Conservation (phyloP, 1,140 invertebrate genomes). For the Grapholita molesta region DNA sequence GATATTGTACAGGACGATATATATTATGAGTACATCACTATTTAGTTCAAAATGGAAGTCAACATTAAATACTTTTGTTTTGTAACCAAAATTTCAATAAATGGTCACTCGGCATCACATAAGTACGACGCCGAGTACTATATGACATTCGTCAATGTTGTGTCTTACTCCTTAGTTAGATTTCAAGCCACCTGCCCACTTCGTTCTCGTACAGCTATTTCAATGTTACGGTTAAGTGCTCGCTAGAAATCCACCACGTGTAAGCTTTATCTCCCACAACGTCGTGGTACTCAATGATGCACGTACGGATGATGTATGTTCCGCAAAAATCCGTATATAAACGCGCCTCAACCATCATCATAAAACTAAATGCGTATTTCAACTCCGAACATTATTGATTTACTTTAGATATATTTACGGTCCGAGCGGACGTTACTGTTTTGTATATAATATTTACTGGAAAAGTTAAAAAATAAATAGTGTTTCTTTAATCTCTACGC, state of each 20-base stretch:
- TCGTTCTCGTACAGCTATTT: neutral
- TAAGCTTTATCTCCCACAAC: neutral
- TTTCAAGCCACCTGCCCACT: neutral
- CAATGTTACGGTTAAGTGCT: neutral
- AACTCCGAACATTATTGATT: constrained; percentile 58
- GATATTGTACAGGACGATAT: too few species aligned
- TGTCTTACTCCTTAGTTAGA: neutral
- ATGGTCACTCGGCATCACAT: too few species aligned
- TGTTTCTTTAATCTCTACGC: constrained; percentile 30
- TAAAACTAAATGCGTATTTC: constrained; percentile 61
- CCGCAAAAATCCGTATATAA: constrained; percentile 57
- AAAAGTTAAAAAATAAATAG: constrained; percentile 33
- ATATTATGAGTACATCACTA: too few species aligned
- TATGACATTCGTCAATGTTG: too few species aligned
- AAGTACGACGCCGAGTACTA: too few species aligned
- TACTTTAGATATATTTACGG: constrained; percentile 64
- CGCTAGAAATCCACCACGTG: neutral
- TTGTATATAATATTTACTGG: constrained; percentile 46
- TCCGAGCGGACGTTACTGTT: constrained; percentile 58
- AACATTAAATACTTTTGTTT: too few species aligned
- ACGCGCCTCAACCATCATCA: constrained; percentile 57
- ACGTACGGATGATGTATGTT: constrained; percentile 1
- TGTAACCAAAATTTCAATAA: too few species aligned
- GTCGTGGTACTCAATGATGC: neutral
- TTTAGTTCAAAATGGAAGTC: too few species aligned